Evolutionary conservation across 2,113 vertebrate species (phyloP).

Genomic region (Baryphthengus martii): DNA sequence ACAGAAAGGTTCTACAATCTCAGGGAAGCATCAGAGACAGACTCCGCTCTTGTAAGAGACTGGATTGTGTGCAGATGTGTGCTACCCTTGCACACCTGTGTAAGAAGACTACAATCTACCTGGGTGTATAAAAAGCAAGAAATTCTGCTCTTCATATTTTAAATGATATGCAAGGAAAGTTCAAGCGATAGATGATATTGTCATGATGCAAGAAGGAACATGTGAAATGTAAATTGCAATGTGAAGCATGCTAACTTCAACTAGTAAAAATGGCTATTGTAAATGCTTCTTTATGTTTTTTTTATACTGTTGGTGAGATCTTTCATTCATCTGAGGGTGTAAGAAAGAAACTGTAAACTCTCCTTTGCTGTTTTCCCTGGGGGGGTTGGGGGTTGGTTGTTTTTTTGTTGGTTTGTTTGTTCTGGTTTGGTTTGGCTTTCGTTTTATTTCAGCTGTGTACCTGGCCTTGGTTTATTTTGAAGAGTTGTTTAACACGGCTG

Average conservation of each 20-base stretch:
- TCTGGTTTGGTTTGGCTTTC: no score
- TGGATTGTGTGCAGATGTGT: neutral
- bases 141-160: neutral
- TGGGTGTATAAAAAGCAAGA: neutral
- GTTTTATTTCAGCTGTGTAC: neutral
- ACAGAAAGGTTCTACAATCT: neutral
- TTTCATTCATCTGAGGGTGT: neutral
- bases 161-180: neutral
- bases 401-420: neutral
- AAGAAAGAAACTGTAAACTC: neutral
- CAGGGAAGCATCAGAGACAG: neutral
- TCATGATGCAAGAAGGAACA: neutral
- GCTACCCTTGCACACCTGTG: neutral
- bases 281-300: neutral
- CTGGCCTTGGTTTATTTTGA: neutral
- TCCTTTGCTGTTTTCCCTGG: neutral
- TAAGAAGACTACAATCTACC: neutral
- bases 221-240: neutral
- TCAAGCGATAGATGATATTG: neutral
- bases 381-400: no score
- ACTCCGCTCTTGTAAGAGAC: neutral
- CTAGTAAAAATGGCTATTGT: neutral
- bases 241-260: neutral
- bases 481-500: neutral
- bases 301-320: neutral